A percentile compares a stretch with the other conserved stretches of the same genome.
Evolutionary conservation across 2,888 invertebrate genomes (phyloP).

Genomic region (Malthinus seriepunctatus): DNA sequence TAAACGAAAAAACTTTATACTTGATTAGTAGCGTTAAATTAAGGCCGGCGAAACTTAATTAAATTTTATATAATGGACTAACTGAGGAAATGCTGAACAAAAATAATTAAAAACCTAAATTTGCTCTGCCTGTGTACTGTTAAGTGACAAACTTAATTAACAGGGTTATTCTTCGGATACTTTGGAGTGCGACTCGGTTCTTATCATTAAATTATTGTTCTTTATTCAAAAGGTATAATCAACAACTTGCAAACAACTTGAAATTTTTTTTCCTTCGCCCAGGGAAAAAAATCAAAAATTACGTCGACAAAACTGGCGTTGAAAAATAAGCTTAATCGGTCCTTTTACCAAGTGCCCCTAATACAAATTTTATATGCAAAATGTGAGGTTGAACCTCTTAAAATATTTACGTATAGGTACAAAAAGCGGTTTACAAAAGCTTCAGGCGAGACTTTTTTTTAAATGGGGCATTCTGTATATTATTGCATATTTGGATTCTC

Average conservation of each 20-base stretch:
- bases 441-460: no score
- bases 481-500: no score
- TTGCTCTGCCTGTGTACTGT: constrained; percentile 53
- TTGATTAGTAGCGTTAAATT: constrained; percentile 59
- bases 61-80: constrained; percentile 59
- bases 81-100: constrained; percentile 59
- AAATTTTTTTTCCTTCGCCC: neutral
- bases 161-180: constrained; percentile 53
- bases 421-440: no score
- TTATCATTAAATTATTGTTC: constrained; percentile 52
- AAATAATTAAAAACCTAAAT: constrained; percentile 59
- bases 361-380: no score
- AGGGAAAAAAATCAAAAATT: neutral
- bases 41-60: constrained; percentile 58
- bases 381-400: no score
- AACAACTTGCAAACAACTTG: constrained; percentile 20
- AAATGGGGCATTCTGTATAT: no score
- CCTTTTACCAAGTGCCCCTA: no score
- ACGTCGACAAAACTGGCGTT: no score
- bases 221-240: constrained; percentile 39
- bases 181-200: constrained; percentile 46
- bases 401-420: no score
- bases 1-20: constrained; percentile 56
- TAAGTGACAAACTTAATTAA: constrained; percentile 59
- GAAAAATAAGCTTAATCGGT: neutral